Base-by-base conservation (phyloP, 2,797 vertebrate genomes). In the Morus bassanus region DNA sequence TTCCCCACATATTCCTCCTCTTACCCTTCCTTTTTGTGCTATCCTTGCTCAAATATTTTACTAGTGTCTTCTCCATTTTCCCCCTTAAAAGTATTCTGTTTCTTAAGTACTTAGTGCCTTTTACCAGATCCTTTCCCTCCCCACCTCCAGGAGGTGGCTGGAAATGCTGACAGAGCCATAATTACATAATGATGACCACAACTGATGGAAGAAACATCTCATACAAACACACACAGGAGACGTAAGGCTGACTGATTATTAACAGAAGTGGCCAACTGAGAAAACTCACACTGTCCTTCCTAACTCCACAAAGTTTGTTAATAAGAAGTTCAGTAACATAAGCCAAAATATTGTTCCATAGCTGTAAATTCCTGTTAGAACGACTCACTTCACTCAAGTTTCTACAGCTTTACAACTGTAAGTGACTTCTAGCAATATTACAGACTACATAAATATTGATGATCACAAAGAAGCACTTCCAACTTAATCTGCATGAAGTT, bases 111-210 rank as follows among this genome's bases (percentile, higher is more conserved):
- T 85, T 43, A 37, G 51, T 59, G 59, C 46, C 33, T 95, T 85
- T 86, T 25, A 85, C 86, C 92, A 93, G 91, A 91, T 96, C 87
- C 73, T 89, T 83, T 94, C 82, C 60, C 33, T 59, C 39, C 35
- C 70, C 39, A 63, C 33, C 46, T 82, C 89, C 74, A 91, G 67
- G 68, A 91, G 68, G 64, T 50, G 72, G 39, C 56, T 96, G 91
- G 93, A 97, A 97, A 96, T 13, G 88, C 86, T 94, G 91, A 97
- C 96, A 89, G 45, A 95, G 57, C 45, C 86, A 50, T 72, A 95
- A 88, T 84, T 87, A 92, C 72, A 91, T 70, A 91, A 70, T 50
- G 54, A 79, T 80, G 93, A 88, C 75, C 92, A 54, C 60, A 96
- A 82, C 68, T 61, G 77, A 89, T 96, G 90, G 95, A 95, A 95